Evolutionary conservation across 1,140 invertebrate species (phyloP), one percentile per base, ranked within the genome.

Genomic region (Battus philenor): DNA sequence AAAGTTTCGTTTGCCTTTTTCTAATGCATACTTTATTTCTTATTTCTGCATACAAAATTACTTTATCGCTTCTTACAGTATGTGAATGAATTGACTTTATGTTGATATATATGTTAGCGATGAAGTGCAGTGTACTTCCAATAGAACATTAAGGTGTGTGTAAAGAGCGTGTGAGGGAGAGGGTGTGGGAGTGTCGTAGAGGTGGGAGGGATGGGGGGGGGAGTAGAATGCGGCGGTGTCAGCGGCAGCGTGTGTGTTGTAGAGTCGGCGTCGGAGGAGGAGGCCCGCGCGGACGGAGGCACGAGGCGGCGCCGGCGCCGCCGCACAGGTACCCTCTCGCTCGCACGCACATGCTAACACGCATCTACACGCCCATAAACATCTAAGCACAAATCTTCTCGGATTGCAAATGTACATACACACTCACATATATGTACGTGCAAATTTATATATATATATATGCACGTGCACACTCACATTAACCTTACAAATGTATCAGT

Each of bases 191-290:
- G 46, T 9, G 18, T 41, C 10, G 13, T 20, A 5, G 7, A 7
- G 18, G 22, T 7, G 13, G 16, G 5, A 17, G 0, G 7, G 11
- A 18, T 6, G 44, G 2, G 38, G 24, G 11, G 30, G 7, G 15
- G 33, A 1, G 44, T 12, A 4, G 43, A 26, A 20, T 12, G 11
- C 22, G 18, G 47, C 16, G 27, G 41, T 12, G 50, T 16, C 44
- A 32, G 22, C 36, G 33, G 53, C 47, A 43, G 50, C 49, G 54
- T 52, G 61, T 59, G 60, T 65, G 62, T 65, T 65, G 54, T 68
- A 83, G 79, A 83, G 64, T 83, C 79, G 32, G 72, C 68, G 57
- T 76, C 79, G 52, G 78, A 74, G 50, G 69, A 68, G 59, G 79
- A 79, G 47, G 60, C 13, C 39, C 61, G 50, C 11, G 64, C 47